Percentiles rank a stretch among this genome's conserved stretches.
Conservation (phyloP, 2,888 invertebrate species). For the Zaprionus lineosus region DNA sequence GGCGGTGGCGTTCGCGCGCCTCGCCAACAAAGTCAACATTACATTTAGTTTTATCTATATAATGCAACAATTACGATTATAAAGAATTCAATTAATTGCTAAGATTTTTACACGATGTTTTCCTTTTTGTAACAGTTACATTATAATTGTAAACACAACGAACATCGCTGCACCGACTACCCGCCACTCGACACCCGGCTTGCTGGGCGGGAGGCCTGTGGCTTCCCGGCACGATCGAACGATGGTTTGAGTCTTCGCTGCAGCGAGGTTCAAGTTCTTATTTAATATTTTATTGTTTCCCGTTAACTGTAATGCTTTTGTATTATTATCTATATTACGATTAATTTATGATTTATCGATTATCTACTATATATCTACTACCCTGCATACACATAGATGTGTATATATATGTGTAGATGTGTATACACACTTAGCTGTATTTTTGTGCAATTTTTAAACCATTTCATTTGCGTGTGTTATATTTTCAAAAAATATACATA, state of each 20-base stretch:
- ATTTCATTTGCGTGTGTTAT: constrained; percentile 67
- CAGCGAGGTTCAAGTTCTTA: constrained; percentile 17
- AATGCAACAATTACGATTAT: constrained; percentile 21
- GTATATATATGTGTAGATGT: constrained; percentile 41
- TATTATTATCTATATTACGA: constrained; percentile 73
- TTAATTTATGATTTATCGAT: constrained; percentile 68
- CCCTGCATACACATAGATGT: constrained; percentile 23
- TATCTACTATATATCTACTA: constrained; percentile 34
- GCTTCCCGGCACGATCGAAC: constrained; percentile 20
- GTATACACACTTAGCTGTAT: constrained; percentile 55
- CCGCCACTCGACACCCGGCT: neutral
- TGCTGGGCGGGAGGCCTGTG: no score
- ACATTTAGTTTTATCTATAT: constrained; percentile 53
- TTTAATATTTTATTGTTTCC: constrained; percentile 63
- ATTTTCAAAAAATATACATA: constrained; percentile 58
- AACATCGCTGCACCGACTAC: constrained; percentile 14
- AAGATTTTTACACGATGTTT: constrained; percentile 61
- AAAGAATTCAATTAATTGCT: constrained; percentile 44
- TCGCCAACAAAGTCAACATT: constrained; percentile 61
- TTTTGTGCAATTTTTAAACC: constrained; percentile 76
- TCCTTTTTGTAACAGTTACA: constrained; percentile 56
- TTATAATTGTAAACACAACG: constrained; percentile 27
- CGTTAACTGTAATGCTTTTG: constrained; percentile 73
- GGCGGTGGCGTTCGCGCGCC: constrained; percentile 29
- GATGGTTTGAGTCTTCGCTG: constrained; percentile 29